Evolutionary conservation across 2,888 invertebrate genomes (phyloP), one percentile per base, ranked within the genome.

Genomic region (Kryphioiulus occultus): DNA sequence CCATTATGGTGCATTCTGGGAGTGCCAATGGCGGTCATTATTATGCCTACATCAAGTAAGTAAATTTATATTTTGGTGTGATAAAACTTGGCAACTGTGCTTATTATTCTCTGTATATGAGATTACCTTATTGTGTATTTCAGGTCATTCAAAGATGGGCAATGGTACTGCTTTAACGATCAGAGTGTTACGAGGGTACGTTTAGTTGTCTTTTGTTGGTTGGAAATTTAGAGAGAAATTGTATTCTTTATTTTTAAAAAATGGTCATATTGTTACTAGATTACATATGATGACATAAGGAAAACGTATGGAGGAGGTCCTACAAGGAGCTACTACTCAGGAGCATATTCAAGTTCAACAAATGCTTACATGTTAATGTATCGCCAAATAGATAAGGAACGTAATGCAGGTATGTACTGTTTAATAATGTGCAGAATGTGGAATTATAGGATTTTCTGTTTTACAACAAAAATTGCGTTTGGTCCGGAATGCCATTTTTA

Each of bases 331-430:
- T 95, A 95, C 91, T 96, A 95, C 91, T 95, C 95, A 22, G 95
- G 95, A 78, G 94, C 95, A 53, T 96, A 95, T 91, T 95, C 95
- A 90, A 95, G 95, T 87, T 96, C 96, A 90, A 96, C 96, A 85
- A 97, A 96, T 92, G 97, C 97, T 0, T 97, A 97, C 91, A 97
- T 97, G 97, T 93, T 97, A 88, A 96, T 97, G 95, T 97, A 97
- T 91, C 93, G 97, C 85, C 95, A 96, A 89, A 92, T 92, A 87
- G 92, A 92, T 89, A 91, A 91, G 85, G 90, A 91, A 32, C 90
- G 90, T 85, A 92, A 92, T 90, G 90, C 91, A 89, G 78, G 78
- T 78, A 78, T 78, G 7, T 22, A 22, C 26, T 22, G 4, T 78
- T 78, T 78, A n/a, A 9, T 78, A 9, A 22, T 78, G n/a, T n/a